Percentiles rank a stretch among this genome's conserved stretches.
Conservation (phyloP, 2,113 vertebrate genomes). For the Prunella himalayana region DNA sequence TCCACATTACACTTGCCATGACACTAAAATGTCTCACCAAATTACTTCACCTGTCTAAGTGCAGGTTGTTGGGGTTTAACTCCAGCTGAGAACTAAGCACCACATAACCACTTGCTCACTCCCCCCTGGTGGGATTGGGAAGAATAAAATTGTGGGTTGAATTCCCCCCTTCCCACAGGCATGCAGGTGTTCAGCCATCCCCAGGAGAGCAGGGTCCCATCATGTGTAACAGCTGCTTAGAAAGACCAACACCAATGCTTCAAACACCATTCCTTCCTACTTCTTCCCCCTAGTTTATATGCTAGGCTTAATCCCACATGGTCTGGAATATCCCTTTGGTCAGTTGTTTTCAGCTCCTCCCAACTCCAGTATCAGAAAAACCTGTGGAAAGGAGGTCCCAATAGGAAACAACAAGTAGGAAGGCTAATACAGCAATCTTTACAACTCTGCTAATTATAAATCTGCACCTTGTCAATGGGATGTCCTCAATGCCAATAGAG, state of each 20-base stretch:
- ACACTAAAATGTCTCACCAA: background rate
- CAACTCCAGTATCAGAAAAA: background rate
- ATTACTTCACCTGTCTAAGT: background rate
- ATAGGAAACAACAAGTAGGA: background rate
- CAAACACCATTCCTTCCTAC: background rate
- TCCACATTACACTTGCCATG: background rate
- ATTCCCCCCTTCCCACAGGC: background rate
- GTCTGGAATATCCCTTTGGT: background rate
- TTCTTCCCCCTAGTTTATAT: background rate
- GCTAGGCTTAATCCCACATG: too few relatives aligned
- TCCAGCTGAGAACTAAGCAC: background rate
- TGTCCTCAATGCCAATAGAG: background rate
- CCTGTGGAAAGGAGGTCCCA: background rate
- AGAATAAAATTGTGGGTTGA: background rate
- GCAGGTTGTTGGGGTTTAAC: background rate
- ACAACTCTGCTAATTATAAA: background rate
- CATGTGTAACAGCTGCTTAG: background rate
- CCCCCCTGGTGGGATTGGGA: background rate
- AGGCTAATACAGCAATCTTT: background rate
- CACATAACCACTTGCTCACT: accelerated
- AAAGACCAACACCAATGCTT: background rate
- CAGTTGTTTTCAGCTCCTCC: background rate
- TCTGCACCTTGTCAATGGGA: background rate
- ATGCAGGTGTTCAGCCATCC: background rate
- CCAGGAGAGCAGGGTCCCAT: background rate